Base-by-base conservation (phyloP, 2,888 invertebrate species). In the Schizaphis graminum region DNA sequence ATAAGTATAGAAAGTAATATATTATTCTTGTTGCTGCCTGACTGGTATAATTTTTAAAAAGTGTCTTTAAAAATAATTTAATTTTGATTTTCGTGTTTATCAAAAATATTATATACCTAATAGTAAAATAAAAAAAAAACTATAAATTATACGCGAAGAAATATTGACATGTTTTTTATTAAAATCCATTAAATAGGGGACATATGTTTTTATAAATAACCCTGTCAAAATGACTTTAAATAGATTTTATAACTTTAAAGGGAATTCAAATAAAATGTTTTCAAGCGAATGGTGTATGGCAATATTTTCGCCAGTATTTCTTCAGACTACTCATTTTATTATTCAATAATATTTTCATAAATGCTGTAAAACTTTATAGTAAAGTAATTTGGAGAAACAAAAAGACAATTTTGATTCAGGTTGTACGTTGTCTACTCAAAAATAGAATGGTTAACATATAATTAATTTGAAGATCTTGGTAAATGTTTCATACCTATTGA, bases 201-300 rank as follows among this genome's bases (percentile, higher is more conserved):
- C 16, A 16, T 21, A 21, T 44, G 5, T 41, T n/a, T 67, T 47
- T 90, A n/a, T 53, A 88, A 35, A n/a, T 49, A 57, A 90, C n/a
- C 47, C 61, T 47, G 1, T 47, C 10, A 61, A 49, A 49, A 91
- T 26, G 11, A 35, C 26, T 35, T 91, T 47, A 49, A 91, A 91
- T 77, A n/a, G 77, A 11, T 49, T 49, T 91, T 35, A 49, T 49
- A 91, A 77, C 49, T 49, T 91, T 41, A 53, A 77, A 91, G 13
- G 5, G 16, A 49, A 53, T 53, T 89, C 21, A 41, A 91, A 41
- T 53, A 41, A 56, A 56, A 44, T 84, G 41, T 49, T 53, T 77
- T 49, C 35, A 3, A 26, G 13, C 49, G 35, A 77, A 77, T 47
- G 26, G 5, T 77, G 24, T 77, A 49, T 10, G 35, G 13, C 16